Base-by-base conservation (phyloP, 1,140 invertebrate genomes). In the Colletes latitarsis region DNA sequence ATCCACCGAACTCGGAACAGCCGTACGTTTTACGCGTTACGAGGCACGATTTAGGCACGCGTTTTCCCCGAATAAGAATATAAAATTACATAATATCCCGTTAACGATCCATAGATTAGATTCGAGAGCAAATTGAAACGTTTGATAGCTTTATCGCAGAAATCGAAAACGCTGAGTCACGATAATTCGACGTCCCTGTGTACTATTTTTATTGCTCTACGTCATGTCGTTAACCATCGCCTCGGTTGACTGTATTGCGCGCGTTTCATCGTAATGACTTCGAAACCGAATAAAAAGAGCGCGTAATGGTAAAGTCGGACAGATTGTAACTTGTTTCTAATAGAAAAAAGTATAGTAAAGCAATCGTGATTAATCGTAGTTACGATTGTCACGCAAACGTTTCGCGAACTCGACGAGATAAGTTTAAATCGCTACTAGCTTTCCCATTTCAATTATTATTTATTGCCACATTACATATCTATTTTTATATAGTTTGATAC, bases 81-180 rank as follows among this genome's bases (percentile, higher is more conserved):
- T 58, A 46, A 53, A 30, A 9, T 85, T 85, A 81, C 49, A 46
- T 84, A 84, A 85, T 9, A 17, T 41, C 14, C 4, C 19, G 21
- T 17, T n/a, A 12, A 1, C n/a, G 4, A 17, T 39, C 17, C 46
- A 17, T 15, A 53, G 15, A 15, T 69, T 15, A 30, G 9, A 39
- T 39, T 67, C 49, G 74, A 58, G 67, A 60, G 17, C 41, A 58
- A 57, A 60, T 19, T 21, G n/a, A 43, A 67, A 62, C 55, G 52
- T 43, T 63, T 30, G 85, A 81, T 84, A 82, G 76, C 60, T 79
- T 53, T 87, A 88, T 87, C 82, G 60, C 55, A 14, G 55, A 67
- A 58, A 60, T 64, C 43, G 39, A 73, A 57, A 72, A 0, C 71
- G 85, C 80, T 76, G 85, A 82, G 82, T 88, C 86, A 88, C 60